phyloP scores from a whole-genome alignment of 1,140 invertebrate genomes.

The Rhagoletis pomonella region DNA sequence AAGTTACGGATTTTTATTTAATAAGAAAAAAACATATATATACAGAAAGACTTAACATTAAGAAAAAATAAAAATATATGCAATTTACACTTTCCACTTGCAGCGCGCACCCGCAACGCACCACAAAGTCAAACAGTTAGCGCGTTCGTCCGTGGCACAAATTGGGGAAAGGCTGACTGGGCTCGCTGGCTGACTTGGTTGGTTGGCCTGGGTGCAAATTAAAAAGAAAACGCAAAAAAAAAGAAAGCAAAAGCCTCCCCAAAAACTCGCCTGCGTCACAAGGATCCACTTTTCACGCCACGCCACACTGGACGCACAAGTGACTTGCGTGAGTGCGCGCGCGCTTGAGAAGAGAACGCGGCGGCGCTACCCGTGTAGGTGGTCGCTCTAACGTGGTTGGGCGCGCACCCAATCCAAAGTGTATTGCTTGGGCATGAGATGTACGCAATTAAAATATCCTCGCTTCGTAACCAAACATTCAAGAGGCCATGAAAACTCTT shows the following conservation, averaged over 20 bases:
- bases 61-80: neutral
- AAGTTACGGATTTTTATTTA: neutral
- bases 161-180: neutral
- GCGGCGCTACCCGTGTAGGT: neutral
- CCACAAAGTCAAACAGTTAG: neutral
- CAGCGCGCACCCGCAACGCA: neutral
- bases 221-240: neutral
- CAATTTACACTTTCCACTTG: neutral
- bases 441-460: conserved; percentile 50
- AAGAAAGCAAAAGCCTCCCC: neutral
- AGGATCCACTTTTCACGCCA: conserved; percentile 38
- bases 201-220: neutral
- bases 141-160: neutral
- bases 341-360: conserved; percentile 13
- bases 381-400: neutral
- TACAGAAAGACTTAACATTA: neutral
- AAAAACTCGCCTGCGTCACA: neutral
- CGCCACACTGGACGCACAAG: conserved; percentile 27
- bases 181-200: neutral
- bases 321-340: neutral
- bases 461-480: conserved; percentile 51
- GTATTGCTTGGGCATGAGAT: neutral
- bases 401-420: neutral
- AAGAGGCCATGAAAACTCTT: conserved; percentile 53
- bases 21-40: neutral